Conservation (phyloP, 2,888 invertebrate genomes). For the Apamea anceps region DNA sequence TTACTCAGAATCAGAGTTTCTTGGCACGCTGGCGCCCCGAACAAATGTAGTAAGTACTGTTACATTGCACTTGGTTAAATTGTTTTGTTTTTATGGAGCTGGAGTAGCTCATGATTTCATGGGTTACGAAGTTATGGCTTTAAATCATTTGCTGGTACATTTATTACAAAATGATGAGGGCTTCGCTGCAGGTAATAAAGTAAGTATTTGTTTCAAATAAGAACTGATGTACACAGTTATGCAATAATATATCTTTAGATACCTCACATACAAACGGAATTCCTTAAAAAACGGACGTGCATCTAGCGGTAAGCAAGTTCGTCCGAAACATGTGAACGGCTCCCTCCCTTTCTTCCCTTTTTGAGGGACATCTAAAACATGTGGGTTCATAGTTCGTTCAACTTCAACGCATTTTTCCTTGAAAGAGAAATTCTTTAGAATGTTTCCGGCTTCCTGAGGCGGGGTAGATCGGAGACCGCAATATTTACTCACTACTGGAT, state of each 20-base stretch:
- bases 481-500: slow-evolving; percentile 4
- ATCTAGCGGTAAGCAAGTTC: neutral
- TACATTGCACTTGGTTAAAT: slow-evolving; percentile 16
- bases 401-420: slow-evolving; percentile 6
- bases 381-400: slow-evolving; percentile 16
- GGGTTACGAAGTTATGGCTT: neutral
- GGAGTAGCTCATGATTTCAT: slow-evolving; percentile 27
- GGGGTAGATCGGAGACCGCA: neutral
- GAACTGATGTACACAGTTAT: neutral
- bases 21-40: slow-evolving; percentile 49
- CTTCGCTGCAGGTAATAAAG: neutral
- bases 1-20: slow-evolving; percentile 51
- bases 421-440: slow-evolving; percentile 19
- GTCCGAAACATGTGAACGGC: neutral
- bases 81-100: slow-evolving; percentile 51
- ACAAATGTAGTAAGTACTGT: slow-evolving; percentile 9
- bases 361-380: slow-evolving; percentile 2
- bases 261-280: no score
- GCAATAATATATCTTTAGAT: neutral
- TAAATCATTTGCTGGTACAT: slow-evolving; percentile 15
- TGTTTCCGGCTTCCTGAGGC: slow-evolving; percentile 17
- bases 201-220: neutral
- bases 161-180: neutral
- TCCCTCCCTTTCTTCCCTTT: neutral
- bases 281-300: neutral